Percentiles rank a stretch among this genome's conserved stretches.
phyloP scores from a whole-genome alignment of 2,113 vertebrate genomes.

The Rhea pennata region DNA sequence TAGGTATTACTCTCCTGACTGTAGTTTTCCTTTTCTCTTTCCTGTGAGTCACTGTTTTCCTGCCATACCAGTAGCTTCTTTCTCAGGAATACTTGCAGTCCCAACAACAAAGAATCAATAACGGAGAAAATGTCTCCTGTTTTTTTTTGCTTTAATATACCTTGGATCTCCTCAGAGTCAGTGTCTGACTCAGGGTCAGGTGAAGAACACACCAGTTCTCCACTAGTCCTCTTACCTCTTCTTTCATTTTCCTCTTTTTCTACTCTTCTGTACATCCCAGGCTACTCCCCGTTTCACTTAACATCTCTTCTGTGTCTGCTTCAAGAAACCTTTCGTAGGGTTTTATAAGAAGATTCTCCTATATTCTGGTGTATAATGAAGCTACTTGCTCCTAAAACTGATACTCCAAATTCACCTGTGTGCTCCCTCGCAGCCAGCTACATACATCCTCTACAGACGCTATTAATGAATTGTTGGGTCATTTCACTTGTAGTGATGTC shows the following conservation, averaged over 20 bases:
- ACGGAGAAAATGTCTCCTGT: background rate
- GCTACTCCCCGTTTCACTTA: background rate
- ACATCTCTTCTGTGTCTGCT: background rate
- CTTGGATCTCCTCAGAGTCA: background rate
- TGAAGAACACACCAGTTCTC: background rate
- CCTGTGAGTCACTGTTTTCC: background rate
- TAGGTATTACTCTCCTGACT: background rate
- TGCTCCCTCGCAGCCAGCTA: background rate
- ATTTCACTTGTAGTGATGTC: background rate
- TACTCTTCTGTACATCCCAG: background rate
- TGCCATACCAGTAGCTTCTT: background rate
- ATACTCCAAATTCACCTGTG: background rate
- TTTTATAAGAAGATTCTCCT: background rate
- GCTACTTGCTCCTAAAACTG: background rate
- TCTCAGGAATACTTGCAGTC: background rate
- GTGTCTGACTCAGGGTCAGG: too few relatives aligned
- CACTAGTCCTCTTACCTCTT: background rate
- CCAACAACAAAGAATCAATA: background rate
- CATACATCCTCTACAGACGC: background rate
- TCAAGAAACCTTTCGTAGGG: background rate
- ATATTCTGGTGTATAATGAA: background rate
- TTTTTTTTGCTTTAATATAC: background rate
- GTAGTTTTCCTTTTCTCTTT: background rate
- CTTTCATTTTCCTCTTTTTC: background rate
- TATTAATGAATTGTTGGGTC: background rate